phyloP scores from a whole-genome alignment of 2,888 invertebrate genomes.

The Coleophora flavipennella region DNA sequence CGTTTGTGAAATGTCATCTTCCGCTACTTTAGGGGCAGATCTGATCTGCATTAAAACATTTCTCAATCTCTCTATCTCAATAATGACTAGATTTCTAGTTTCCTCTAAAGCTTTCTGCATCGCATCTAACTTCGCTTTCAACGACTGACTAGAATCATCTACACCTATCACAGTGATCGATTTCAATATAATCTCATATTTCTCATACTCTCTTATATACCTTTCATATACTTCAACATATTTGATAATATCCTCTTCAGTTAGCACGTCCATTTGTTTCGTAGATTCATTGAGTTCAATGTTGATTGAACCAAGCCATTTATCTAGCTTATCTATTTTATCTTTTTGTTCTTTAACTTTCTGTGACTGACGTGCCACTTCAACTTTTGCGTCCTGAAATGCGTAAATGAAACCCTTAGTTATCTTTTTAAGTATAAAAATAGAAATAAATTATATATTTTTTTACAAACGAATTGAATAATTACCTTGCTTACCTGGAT shows the following conservation, averaged over 20 bases:
- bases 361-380: conserved; percentile 47
- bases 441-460: neutral
- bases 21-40: conserved; percentile 44
- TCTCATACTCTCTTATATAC: conserved; percentile 59
- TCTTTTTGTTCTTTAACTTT: conserved; percentile 53
- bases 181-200: conserved; percentile 55
- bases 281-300: conserved; percentile 60
- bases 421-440: conserved; percentile 3
- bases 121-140: conserved; percentile 70
- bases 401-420: neutral
- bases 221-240: conserved; percentile 64
- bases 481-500: conserved; percentile 68
- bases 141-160: conserved; percentile 64
- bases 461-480: conserved; percentile 2
- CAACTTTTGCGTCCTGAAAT: conserved; percentile 59
- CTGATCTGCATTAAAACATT: conserved; percentile 55
- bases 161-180: conserved; percentile 57
- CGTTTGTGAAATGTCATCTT: conserved; percentile 67
- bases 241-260: conserved; percentile 52
- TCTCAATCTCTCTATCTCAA: conserved; percentile 70
- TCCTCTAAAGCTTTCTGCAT: conserved; percentile 73
- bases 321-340: conserved; percentile 57
- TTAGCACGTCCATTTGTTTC: conserved; percentile 40
- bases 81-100: conserved; percentile 74
- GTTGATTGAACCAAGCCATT: conserved; percentile 65